Evolutionary conservation across 1,140 invertebrate species (phyloP).

Genomic region (Himalopsyche phryganea): DNA sequence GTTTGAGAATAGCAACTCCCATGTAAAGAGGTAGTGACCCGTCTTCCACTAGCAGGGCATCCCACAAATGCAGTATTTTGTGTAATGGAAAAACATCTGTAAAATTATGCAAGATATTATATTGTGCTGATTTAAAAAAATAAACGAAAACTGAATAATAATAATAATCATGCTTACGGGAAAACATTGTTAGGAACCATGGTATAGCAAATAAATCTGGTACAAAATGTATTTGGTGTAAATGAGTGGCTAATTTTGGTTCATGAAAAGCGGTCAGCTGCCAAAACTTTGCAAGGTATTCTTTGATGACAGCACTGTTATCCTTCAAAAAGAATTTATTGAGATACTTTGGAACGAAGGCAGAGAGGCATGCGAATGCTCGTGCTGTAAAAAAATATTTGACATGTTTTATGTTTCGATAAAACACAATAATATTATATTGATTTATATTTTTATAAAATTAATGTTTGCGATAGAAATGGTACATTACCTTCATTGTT

Average conservation of each 20-base stretch:
- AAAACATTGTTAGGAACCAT: constrained; percentile 99
- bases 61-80: constrained; percentile 98
- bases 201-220: constrained; percentile 99
- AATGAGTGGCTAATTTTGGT: constrained; percentile 85
- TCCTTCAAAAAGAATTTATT: constrained; percentile 99
- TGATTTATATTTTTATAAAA: neutral
- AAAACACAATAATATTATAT: neutral
- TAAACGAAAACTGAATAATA: neutral
- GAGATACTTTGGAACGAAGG: constrained; percentile 95
- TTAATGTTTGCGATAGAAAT: neutral
- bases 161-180: constrained; percentile 80
- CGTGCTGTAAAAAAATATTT: constrained; percentile 62
- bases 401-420: neutral
- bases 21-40: constrained; percentile 93
- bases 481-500: constrained; percentile 84
- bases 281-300: constrained; percentile 96
- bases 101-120: no score
- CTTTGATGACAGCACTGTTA: constrained; percentile 94
- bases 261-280: constrained; percentile 96
- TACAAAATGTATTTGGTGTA: constrained; percentile 91
- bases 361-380: constrained; percentile 89
- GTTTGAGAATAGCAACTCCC: constrained; percentile 88
- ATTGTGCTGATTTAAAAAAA: neutral
- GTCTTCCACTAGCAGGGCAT: constrained; percentile 90
- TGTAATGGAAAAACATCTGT: constrained; percentile 95